These are phyloP conservation scores for Thymelicus acteon DNA, from an alignment of 2,888 invertebrate genomes.

Conservation along the genomic window DNA sequence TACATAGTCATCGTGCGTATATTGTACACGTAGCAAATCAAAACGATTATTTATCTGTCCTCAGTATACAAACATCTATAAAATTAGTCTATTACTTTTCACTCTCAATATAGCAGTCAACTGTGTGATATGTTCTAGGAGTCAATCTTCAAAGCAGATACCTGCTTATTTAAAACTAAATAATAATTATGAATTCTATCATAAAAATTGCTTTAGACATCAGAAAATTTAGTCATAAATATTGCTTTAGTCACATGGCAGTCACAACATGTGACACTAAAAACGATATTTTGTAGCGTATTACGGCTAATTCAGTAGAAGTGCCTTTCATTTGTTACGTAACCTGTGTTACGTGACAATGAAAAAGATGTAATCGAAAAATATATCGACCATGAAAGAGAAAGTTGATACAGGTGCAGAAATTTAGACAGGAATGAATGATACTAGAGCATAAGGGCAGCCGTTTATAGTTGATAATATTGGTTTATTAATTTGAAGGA, in stretches of 20 bases:
- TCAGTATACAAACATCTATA: slow-evolving; percentile 6
- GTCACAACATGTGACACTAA: neutral
- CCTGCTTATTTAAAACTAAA: neutral
- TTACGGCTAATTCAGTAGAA: neutral
- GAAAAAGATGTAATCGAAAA: too few relatives aligned
- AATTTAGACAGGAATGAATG: too few relatives aligned
- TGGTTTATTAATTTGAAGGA: too few relatives aligned
- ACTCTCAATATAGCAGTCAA: slow-evolving; percentile 29
- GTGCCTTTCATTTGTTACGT: neutral
- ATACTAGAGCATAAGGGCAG: too few relatives aligned
- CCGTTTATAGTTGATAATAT: too few relatives aligned
- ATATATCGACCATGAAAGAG: too few relatives aligned
- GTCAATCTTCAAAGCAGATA: neutral
- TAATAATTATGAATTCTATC: neutral
- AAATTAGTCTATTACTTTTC: slow-evolving; percentile 21
- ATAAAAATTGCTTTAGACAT: neutral
- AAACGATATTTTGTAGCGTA: neutral
- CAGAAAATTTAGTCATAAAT: neutral
- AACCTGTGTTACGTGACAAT: too few relatives aligned
- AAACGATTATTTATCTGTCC: neutral
- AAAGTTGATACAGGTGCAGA: too few relatives aligned
- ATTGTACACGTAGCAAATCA: neutral
- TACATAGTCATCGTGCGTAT: slow-evolving; percentile 10
- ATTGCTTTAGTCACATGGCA: neutral
- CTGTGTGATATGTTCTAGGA: slow-evolving; percentile 29